phyloP scores from a whole-genome alignment of 2,113 vertebrate genomes.

The Cryptoleucopteryx plumbea region DNA sequence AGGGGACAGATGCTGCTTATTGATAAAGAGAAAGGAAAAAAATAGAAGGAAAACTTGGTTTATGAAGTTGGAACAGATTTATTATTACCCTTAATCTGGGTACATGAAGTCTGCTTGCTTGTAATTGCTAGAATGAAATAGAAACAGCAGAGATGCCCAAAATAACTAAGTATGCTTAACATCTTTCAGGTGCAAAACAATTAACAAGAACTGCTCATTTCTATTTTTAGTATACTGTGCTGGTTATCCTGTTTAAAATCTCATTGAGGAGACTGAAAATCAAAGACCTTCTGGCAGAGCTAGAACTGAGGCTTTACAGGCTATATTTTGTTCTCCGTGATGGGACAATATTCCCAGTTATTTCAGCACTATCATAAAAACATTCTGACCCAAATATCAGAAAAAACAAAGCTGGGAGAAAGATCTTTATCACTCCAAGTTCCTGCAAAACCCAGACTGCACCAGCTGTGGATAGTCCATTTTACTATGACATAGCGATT shows the following conservation, averaged over 20 bases:
- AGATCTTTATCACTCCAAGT: background rate
- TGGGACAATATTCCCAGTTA: background rate
- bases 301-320: background rate
- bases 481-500: background rate
- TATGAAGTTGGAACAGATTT: background rate
- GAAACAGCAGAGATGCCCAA: background rate
- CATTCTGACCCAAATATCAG: background rate
- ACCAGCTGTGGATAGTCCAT: fast-evolving
- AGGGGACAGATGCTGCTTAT: background rate
- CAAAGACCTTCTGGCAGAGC: background rate
- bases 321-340: background rate
- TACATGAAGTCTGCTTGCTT: background rate
- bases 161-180: background rate
- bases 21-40: background rate
- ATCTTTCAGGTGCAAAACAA: background rate
- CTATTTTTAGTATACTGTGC: background rate
- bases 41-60: background rate
- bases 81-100: background rate
- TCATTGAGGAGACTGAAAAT: background rate
- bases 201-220: background rate
- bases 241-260: background rate
- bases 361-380: background rate
- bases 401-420: background rate
- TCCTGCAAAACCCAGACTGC: fast-evolving
- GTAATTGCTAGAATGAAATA: background rate